Percentiles rank a stretch among this genome's conserved stretches.
Evolutionary conservation across 2,888 invertebrate species (phyloP).

Genomic region (Volucella inflata): DNA sequence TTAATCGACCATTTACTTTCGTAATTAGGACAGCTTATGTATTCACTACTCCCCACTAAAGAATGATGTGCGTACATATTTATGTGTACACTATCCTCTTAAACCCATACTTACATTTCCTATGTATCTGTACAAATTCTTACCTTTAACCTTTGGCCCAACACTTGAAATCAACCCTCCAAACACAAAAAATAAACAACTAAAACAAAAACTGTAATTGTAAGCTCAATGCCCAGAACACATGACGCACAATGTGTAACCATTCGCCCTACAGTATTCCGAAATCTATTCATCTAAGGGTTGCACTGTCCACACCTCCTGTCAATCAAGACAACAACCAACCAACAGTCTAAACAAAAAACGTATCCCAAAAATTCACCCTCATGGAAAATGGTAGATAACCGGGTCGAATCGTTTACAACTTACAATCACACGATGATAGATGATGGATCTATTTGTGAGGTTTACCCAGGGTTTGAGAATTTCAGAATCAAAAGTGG

Average conservation of each 20-base stretch:
- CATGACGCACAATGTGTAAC: conserved; percentile 65
- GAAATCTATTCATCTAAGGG: conserved; percentile 54
- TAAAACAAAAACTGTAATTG: conserved; percentile 44
- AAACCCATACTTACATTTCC: too few species aligned
- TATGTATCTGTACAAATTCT: too few species aligned
- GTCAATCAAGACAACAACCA: conserved; percentile 74
- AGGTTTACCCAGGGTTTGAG: not conserved
- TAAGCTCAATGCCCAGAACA: conserved; percentile 58
- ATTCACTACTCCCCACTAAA: too few species aligned
- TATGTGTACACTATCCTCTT: too few species aligned
- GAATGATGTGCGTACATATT: too few species aligned
- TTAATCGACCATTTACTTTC: too few species aligned
- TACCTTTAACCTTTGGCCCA: conserved; percentile 19
- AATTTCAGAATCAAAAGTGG: conserved; percentile 4
- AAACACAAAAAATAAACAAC: conserved; percentile 15
- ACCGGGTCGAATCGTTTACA: conserved; percentile 75
- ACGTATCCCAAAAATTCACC: conserved; percentile 60
- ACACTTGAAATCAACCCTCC: conserved; percentile 47
- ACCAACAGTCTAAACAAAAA: conserved; percentile 34
- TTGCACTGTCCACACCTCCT: conserved; percentile 77
- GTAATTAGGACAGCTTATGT: too few species aligned
- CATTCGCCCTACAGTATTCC: conserved; percentile 51
- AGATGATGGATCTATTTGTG: conserved; percentile 70
- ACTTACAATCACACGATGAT: conserved; percentile 73
- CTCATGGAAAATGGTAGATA: conserved; percentile 73